Percentiles rank a stretch among this genome's conserved stretches.
These are phyloP conservation scores for Polia nebulosa DNA, from an alignment of 2,888 invertebrate species.

Conservation along the genomic window DNA sequence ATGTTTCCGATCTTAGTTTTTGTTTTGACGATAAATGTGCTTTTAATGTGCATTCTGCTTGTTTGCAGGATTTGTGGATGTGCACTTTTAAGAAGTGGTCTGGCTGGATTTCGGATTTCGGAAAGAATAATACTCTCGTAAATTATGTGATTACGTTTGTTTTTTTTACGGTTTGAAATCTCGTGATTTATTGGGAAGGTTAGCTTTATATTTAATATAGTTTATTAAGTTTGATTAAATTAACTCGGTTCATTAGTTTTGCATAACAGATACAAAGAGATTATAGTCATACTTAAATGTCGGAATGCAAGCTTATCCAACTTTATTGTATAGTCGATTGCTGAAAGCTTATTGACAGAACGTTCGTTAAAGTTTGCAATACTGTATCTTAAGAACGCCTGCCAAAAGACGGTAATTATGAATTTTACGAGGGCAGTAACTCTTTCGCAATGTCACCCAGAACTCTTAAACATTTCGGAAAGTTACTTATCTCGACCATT, in stretches of 20 bases:
- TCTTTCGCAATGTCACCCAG: slow-evolving; percentile 49
- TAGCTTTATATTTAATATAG: not conserved
- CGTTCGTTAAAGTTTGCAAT: slow-evolving; percentile 8
- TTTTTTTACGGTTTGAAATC: slow-evolving; percentile 40
- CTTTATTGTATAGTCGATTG: slow-evolving; percentile 10
- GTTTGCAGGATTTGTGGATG: slow-evolving; percentile 61
- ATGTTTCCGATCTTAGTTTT: slow-evolving; percentile 74
- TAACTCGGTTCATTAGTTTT: slow-evolving; percentile 23
- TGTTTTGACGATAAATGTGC: slow-evolving; percentile 71
- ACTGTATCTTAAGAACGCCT: slow-evolving; percentile 10
- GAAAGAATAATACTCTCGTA: slow-evolving; percentile 46
- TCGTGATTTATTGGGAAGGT: slow-evolving; percentile 38
- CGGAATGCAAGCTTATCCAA: not conserved
- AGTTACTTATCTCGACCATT: slow-evolving; percentile 59
- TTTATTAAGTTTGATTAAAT: slow-evolving; percentile 12
- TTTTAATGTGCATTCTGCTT: slow-evolving; percentile 68
- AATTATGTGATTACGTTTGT: slow-evolving; percentile 54
- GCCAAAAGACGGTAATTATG: slow-evolving; percentile 46
- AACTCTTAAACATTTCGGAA: slow-evolving; percentile 48
- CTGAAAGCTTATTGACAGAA: slow-evolving; percentile 12
- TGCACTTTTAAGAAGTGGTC: slow-evolving; percentile 61
- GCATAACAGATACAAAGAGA: not conserved
- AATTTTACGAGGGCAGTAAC: slow-evolving; percentile 44
- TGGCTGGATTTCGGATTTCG: slow-evolving; percentile 39
- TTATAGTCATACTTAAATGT: slow-evolving; percentile 1